Percentiles rank a stretch among this genome's conserved stretches.
phyloP scores from a whole-genome alignment of 1,140 invertebrate genomes.

The Trichonephila clavipes region DNA sequence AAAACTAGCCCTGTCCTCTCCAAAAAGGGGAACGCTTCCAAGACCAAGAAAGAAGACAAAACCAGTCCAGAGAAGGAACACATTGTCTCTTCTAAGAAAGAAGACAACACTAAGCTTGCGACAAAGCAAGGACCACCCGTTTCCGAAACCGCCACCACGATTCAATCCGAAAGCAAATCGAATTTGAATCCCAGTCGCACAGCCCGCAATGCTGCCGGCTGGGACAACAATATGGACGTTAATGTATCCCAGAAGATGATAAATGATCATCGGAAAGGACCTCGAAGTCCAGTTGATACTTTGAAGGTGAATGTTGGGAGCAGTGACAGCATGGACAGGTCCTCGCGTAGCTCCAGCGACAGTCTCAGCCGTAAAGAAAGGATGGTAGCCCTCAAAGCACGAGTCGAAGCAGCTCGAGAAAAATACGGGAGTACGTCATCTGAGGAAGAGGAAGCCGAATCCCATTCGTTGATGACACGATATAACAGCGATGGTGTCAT shows the following conservation, averaged over 20 bases:
- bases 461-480: conserved; percentile 7
- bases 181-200: background rate
- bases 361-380: conserved; percentile 71
- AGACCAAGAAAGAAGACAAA: conserved; percentile 29
- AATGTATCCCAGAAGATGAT: background rate
- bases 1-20: conserved; percentile 35
- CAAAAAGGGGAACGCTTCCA: background rate
- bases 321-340: conserved; percentile 73
- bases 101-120: background rate
- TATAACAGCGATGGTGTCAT: conserved; percentile 66
- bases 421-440: conserved; percentile 62
- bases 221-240: conserved; percentile 2
- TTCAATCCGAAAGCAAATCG: conserved; percentile 26
- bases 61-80: background rate
- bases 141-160: background rate
- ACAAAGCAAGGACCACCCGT: background rate
- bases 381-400: conserved; percentile 67
- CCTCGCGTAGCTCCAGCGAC: conserved; percentile 72
- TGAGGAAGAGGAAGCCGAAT: conserved; percentile 52
- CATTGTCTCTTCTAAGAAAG: background rate
- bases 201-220: background rate
- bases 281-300: conserved; percentile 6
- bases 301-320: conserved; percentile 54
- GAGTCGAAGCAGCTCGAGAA: conserved; percentile 71
- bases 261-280: background rate